Evolutionary conservation across 2,797 vertebrate genomes (phyloP).

Genomic region (Takifugu rubripes): DNA sequence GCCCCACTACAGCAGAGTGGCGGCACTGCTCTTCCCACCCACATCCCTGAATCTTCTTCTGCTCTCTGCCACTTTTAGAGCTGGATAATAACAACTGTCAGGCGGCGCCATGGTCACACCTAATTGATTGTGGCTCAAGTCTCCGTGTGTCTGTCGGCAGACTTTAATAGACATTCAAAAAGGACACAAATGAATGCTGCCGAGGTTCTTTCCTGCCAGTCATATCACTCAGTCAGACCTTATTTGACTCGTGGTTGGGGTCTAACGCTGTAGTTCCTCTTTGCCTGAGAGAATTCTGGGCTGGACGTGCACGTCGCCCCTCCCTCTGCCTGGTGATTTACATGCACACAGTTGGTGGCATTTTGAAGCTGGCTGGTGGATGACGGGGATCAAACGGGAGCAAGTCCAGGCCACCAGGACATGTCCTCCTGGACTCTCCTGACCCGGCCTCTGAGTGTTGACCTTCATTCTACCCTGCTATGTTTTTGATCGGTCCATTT

Average conservation of each 20-base stretch:
- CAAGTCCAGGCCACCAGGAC: constrained; percentile 51
- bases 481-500: no score
- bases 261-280: not conserved
- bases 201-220: no score
- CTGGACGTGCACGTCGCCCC: constrained; percentile 6
- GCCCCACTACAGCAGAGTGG: constrained; percentile 12
- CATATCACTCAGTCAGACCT: no score
- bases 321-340: constrained; percentile 53
- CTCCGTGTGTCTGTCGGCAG: constrained; percentile 4
- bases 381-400: constrained; percentile 57
- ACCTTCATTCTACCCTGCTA: not conserved
- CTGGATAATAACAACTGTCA: constrained; percentile 3
- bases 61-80: constrained; percentile 11
- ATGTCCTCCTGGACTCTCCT: constrained; percentile 27
- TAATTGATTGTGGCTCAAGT: constrained; percentile 16
- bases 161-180: constrained; percentile 14
- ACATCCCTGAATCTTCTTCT: constrained; percentile 3
- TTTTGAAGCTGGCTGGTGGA: constrained; percentile 53
- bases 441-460: constrained; percentile 30
- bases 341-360: constrained; percentile 64
- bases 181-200: not conserved
- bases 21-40: constrained; percentile 7
- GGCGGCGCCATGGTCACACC: not conserved
- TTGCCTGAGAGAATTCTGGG: not conserved
- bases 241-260: not conserved